Percentiles rank a stretch among this genome's conserved stretches.
phyloP scores from a whole-genome alignment of 2,888 invertebrate genomes.

The Molorchus minor region DNA sequence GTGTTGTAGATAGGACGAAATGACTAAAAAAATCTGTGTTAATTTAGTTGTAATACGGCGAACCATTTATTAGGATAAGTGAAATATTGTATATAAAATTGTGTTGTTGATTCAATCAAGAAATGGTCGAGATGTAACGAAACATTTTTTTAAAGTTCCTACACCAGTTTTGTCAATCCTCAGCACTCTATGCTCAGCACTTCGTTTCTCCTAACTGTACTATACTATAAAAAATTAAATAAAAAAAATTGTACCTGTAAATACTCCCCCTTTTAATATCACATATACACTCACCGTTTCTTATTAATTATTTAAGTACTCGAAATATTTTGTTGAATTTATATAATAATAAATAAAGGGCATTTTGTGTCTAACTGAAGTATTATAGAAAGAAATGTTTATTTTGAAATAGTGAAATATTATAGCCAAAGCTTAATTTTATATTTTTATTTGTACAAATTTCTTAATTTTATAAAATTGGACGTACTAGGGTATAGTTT shows the following conservation, averaged over 20 bases:
- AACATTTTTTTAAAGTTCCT: constrained; percentile 53
- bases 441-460: constrained; percentile 41
- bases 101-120: constrained; percentile 21
- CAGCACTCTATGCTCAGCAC: constrained; percentile 22
- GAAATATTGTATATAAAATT: constrained; percentile 39
- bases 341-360: constrained; percentile 11
- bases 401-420: constrained; percentile 42
- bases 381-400: constrained; percentile 29
- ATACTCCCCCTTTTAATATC: constrained; percentile 15
- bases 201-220: constrained; percentile 6
- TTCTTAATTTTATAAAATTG: constrained; percentile 39
- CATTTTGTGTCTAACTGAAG: constrained; percentile 4
- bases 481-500: constrained; percentile 51
- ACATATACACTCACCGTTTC: constrained; percentile 9
- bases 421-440: constrained; percentile 47
- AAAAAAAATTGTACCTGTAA: constrained; percentile 23
- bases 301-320: constrained; percentile 9
- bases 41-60: constrained; percentile 25
- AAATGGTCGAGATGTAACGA: constrained; percentile 23
- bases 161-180: constrained; percentile 50
- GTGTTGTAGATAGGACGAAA: constrained; percentile 17
- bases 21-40: constrained; percentile 33
- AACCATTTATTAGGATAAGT: constrained; percentile 26
- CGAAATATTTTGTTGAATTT: constrained; percentile 17
- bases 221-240: background rate